Percentiles rank a stretch among this genome's conserved stretches.
These are phyloP conservation scores for Drosophila nr. perissopoda DNA, from an alignment of 2,888 invertebrate genomes.

Conservation along the genomic window DNA sequence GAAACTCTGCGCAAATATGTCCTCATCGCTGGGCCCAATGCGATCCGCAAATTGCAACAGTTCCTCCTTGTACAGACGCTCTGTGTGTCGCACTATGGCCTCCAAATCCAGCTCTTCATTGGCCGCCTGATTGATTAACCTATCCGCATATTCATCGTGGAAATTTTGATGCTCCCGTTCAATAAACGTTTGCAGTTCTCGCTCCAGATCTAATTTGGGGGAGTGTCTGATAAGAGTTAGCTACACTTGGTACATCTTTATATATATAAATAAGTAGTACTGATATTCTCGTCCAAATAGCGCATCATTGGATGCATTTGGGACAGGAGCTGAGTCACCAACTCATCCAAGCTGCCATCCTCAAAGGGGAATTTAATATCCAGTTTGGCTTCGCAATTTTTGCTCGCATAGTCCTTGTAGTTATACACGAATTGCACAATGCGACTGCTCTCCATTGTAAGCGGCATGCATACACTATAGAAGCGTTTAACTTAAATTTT, in stretches of 20 bases:
- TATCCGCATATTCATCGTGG: conserved; percentile 88
- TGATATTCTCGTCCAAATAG: conserved; percentile 81
- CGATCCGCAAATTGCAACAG: conserved; percentile 93
- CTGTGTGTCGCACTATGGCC: conserved; percentile 91
- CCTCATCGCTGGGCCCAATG: conserved; percentile 92
- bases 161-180: conserved; percentile 88
- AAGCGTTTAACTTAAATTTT: background rate
- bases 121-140: conserved; percentile 87
- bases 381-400: conserved; percentile 57
- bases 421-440: conserved; percentile 76
- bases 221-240: background rate
- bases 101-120: conserved; percentile 89
- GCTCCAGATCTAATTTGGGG: conserved; percentile 66
- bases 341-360: conserved; percentile 77
- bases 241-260: background rate
- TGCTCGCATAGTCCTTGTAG: conserved; percentile 80
- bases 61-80: conserved; percentile 92
- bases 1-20: conserved; percentile 87
- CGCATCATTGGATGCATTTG: conserved; percentile 84
- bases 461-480: background rate
- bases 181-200: conserved; percentile 87
- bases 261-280: conserved; percentile 9
- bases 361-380: conserved; percentile 78
- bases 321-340: conserved; percentile 77
- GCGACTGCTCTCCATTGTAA: conserved; percentile 53